A percentile compares a stretch with the other conserved stretches of the same genome.
Evolutionary conservation across 1,140 invertebrate species (phyloP).

Genomic region (Drosophila novamexicana): DNA sequence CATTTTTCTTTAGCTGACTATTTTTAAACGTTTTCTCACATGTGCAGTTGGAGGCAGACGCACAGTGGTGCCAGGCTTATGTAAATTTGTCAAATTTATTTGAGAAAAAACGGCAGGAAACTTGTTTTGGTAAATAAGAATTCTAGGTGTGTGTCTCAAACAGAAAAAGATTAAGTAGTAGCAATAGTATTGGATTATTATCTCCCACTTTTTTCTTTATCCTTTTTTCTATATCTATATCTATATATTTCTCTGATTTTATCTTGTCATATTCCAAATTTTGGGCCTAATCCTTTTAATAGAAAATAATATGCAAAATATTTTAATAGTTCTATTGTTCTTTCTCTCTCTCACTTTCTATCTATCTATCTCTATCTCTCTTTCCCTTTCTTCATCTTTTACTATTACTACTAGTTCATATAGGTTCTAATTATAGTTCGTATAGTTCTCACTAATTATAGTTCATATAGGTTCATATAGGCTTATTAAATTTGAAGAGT

Average conservation of each 20-base stretch:
- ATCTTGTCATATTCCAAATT: too few species aligned
- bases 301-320: too few species aligned
- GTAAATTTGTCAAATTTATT: not conserved
- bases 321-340: too few species aligned
- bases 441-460: too few species aligned
- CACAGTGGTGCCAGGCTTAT: constrained; percentile 18
- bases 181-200: not conserved
- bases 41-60: constrained; percentile 7
- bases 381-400: not conserved
- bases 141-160: not conserved
- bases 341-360: not conserved
- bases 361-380: not conserved
- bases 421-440: too few species aligned
- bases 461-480: too few species aligned
- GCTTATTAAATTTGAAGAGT: too few species aligned
- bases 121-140: not conserved
- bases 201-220: not conserved
- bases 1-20: constrained; percentile 32
- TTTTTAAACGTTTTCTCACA: constrained; percentile 47
- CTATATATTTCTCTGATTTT: not conserved
- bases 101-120: not conserved
- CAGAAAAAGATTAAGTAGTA: not conserved
- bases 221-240: not conserved
- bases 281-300: too few species aligned
- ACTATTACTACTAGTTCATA: not conserved